phyloP scores from a whole-genome alignment of 1,140 invertebrate genomes.

The Episyrphus balteatus region DNA sequence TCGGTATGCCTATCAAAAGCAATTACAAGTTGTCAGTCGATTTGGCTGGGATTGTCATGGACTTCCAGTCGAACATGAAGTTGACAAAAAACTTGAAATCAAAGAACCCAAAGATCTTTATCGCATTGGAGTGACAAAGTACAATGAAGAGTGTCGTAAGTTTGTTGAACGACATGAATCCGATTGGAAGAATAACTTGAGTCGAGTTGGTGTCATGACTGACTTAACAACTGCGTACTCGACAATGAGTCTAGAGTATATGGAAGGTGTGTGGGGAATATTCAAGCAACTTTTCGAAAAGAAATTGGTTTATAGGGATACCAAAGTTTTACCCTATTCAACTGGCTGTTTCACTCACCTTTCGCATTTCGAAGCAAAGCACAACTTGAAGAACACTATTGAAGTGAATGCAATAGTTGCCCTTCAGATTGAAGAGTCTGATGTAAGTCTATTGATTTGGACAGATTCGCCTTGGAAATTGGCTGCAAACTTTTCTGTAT shows the following conservation, averaged over 20 bases:
- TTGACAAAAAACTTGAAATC: conserved; percentile 83
- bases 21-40: conserved; percentile 68
- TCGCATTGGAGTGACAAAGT: conserved; percentile 88
- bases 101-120: conserved; percentile 89
- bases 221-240: conserved; percentile 54
- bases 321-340: conserved; percentile 96
- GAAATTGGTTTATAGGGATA: conserved; percentile 66
- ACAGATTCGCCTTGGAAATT: conserved; percentile 96
- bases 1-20: conserved; percentile 64
- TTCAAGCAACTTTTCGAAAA: conserved; percentile 73
- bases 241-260: conserved; percentile 63
- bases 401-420: conserved; percentile 83
- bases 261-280: conserved; percentile 62
- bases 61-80: conserved; percentile 89
- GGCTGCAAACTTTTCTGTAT: conserved; percentile 71
- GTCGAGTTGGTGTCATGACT: conserved; percentile 80
- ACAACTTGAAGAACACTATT: conserved; percentile 94
- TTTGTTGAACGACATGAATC: conserved; percentile 89
- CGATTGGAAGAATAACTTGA: conserved; percentile 81
- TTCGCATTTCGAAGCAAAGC: conserved; percentile 95
- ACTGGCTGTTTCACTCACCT: conserved; percentile 90
- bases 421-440: conserved; percentile 65
- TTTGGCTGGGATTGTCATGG: conserved; percentile 99
- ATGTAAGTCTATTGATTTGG: conserved; percentile 69
- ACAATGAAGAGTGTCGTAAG: conserved; percentile 87